Percentiles rank a stretch among this genome's conserved stretches.
Evolutionary conservation across 1,140 invertebrate species (phyloP).

Genomic region (Acromyrmex charruanus): DNA sequence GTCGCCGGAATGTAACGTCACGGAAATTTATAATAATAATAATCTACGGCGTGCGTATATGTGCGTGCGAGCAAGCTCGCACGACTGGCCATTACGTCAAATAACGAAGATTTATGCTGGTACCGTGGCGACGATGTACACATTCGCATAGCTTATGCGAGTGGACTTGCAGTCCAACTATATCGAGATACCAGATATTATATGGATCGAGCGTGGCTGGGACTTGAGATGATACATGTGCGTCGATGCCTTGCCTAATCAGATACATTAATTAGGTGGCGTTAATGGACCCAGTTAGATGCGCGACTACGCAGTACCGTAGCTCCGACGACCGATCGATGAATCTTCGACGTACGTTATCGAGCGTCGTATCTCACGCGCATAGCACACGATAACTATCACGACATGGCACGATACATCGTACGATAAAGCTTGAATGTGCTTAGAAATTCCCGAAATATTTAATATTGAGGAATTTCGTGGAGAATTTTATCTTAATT

Average conservation of each 20-base stretch:
- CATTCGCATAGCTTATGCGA: slow-evolving; percentile 25
- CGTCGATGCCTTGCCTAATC: slow-evolving; percentile 62
- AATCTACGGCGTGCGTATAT: slow-evolving; percentile 39
- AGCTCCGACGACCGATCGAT: slow-evolving; percentile 15
- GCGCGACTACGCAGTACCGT: neutral
- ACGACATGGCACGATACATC: neutral
- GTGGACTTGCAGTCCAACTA: slow-evolving; percentile 17
- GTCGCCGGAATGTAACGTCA: slow-evolving; percentile 14
- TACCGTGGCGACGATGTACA: slow-evolving; percentile 52
- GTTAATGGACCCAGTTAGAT: slow-evolving; percentile 61
- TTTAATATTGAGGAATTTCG: neutral
- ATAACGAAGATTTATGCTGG: slow-evolving; percentile 56
- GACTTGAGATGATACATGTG: slow-evolving; percentile 62
- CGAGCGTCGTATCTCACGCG: slow-evolving; percentile 28
- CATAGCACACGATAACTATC: neutral
- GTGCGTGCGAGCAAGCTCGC: neutral
- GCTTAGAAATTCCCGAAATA: neutral
- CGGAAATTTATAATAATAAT: slow-evolving; percentile 62
- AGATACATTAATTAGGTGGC: slow-evolving; percentile 64
- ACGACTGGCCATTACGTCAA: slow-evolving; percentile 56
- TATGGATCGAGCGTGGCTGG: slow-evolving; percentile 54
- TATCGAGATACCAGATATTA: slow-evolving; percentile 56
- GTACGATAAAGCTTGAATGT: neutral
- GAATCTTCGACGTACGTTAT: slow-evolving; percentile 37
- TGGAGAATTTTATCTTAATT: slow-evolving; percentile 25